Evolutionary conservation across 2,113 vertebrate genomes (phyloP).

Genomic region (Otocyon megalotis): DNA sequence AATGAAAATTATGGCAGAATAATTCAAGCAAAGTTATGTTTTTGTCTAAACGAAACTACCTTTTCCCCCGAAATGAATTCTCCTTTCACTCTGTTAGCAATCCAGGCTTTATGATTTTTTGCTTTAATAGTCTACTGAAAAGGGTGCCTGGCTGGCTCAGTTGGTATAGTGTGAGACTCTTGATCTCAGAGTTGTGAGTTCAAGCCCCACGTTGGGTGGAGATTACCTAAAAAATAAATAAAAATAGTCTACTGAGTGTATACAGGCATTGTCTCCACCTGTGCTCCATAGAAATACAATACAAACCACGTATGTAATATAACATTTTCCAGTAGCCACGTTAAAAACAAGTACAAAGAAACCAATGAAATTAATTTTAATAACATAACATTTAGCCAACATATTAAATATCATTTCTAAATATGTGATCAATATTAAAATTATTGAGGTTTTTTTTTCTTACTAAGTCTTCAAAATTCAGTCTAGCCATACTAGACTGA

Average conservation of each 20-base stretch:
- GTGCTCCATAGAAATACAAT: neutral
- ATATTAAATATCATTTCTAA: slow-evolving; percentile 19
- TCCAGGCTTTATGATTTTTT: neutral
- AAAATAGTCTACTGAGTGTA: neutral
- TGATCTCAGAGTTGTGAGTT: neutral
- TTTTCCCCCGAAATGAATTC: neutral
- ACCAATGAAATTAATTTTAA: neutral
- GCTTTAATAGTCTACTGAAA: neutral
- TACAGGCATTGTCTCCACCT: neutral
- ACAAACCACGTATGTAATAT: neutral
- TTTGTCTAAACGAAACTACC: slow-evolving; percentile 26
- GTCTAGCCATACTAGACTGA: neutral
- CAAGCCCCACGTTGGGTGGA: neutral
- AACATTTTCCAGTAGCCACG: neutral
- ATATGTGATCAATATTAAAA: neutral
- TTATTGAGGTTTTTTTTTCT: neutral
- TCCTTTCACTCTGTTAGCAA: slow-evolving; percentile 16
- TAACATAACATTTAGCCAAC: neutral
- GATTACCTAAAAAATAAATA: neutral
- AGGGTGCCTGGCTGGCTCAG: neutral
- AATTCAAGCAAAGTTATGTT: neutral
- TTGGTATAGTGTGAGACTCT: neutral
- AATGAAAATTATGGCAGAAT: slow-evolving; percentile 3
- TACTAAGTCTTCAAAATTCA: neutral
- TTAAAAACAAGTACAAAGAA: slow-evolving; percentile 10